Conservation (phyloP, 2,888 invertebrate species). For the Dioctria linearis region DNA sequence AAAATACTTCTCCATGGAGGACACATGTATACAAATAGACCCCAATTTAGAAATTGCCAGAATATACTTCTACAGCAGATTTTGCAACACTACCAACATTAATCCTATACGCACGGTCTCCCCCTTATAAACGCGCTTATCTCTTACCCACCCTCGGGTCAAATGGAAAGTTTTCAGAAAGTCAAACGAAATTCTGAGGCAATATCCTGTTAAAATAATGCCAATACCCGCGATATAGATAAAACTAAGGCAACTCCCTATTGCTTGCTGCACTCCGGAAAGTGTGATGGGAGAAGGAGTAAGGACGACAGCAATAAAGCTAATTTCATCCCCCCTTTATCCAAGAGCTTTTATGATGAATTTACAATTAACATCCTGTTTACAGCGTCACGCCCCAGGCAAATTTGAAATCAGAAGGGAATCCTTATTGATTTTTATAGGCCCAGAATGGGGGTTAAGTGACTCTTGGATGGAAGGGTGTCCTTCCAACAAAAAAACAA, state of each 20-base stretch:
- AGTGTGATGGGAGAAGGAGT: not conserved
- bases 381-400: slow-evolving; percentile 48
- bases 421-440: slow-evolving; percentile 48
- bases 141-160: not conserved
- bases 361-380: slow-evolving; percentile 52
- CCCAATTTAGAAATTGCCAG: no score
- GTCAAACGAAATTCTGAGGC: slow-evolving; percentile 39
- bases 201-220: slow-evolving; percentile 45
- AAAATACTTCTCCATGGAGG: no score
- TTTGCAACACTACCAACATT: no score
- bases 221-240: slow-evolving; percentile 33
- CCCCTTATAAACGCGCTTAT: not conserved
- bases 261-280: not conserved
- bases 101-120: no score
- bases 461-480: slow-evolving; percentile 25
- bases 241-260: not conserved
- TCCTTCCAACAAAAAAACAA: slow-evolving; percentile 23
- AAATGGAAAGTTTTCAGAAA: slow-evolving; percentile 11
- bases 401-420: slow-evolving; percentile 35
- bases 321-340: slow-evolving; percentile 37
- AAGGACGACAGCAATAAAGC: slow-evolving; percentile 14
- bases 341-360: slow-evolving; percentile 44
- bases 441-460: slow-evolving; percentile 39
- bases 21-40: no score
- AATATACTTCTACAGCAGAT: no score